Conservation (phyloP, 2,113 vertebrate species). For the Toxotes jaculatrix region DNA sequence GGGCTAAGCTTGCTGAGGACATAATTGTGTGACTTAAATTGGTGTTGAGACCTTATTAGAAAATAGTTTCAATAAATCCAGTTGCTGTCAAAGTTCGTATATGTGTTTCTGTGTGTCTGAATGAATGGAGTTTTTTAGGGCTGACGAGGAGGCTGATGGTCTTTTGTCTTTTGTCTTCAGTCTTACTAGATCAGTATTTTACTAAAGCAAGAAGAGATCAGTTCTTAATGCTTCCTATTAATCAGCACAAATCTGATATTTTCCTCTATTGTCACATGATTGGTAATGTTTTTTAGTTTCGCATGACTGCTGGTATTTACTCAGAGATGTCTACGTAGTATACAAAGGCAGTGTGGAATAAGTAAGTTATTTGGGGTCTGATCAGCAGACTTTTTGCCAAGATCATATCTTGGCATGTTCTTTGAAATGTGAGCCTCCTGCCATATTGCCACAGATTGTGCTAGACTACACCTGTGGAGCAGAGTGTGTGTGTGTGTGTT, state of each 20-base stretch:
- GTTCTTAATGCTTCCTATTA: neutral
- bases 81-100: slow-evolving; percentile 6
- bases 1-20: neutral
- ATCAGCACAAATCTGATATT: slow-evolving; percentile 19
- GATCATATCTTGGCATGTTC: slow-evolving; percentile 14
- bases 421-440: slow-evolving; percentile 26
- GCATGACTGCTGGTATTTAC: slow-evolving; percentile 24
- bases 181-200: neutral
- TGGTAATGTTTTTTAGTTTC: slow-evolving; percentile 1
- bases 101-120: slow-evolving; percentile 11
- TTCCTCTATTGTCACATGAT: slow-evolving; percentile 15
- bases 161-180: slow-evolving; percentile 18
- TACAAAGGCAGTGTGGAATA: neutral
- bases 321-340: neutral
- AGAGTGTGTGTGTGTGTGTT: neutral
- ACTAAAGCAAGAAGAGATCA: neutral
- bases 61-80: slow-evolving; percentile 41
- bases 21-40: slow-evolving; percentile 36
- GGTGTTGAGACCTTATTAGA: slow-evolving; percentile 32
- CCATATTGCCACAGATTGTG: slow-evolving; percentile 3
- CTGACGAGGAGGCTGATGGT: neutral
- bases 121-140: slow-evolving; percentile 5
- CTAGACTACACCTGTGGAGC: slow-evolving; percentile 39
- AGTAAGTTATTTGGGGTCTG: slow-evolving; percentile 24
- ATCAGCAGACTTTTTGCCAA: slow-evolving; percentile 10